Conservation (phyloP, 2,888 invertebrate species). For the Geotrupes spiniger region DNA sequence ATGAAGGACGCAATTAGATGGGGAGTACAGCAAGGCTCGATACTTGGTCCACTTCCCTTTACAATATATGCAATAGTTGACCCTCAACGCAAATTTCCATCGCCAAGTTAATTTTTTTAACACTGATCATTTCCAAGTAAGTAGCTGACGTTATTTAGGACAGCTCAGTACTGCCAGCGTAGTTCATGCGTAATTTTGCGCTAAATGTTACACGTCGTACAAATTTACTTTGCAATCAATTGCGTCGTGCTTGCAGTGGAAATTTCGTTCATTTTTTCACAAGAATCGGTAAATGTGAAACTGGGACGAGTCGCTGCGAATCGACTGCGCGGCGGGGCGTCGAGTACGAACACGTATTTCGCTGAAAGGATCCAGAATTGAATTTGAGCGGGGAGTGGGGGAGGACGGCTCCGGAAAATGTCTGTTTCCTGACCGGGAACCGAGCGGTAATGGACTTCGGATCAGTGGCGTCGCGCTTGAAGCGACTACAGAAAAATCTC, state of each 20-base stretch:
- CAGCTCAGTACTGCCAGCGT: too few relatives aligned
- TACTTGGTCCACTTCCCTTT: too few relatives aligned
- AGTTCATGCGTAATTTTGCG: too few relatives aligned
- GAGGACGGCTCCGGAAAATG: conserved; percentile 45
- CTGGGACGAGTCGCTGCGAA: conserved; percentile 20
- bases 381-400: conserved; percentile 37
- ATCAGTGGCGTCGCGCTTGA: conserved; percentile 21
- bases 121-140: too few relatives aligned
- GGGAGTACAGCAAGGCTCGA: too few relatives aligned
- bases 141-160: too few relatives aligned
- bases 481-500: neutral
- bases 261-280: neutral
- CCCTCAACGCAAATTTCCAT: too few relatives aligned
- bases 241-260: neutral
- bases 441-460: conserved; percentile 29
- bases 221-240: neutral
- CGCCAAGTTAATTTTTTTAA: too few relatives aligned
- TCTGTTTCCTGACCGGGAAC: conserved; percentile 37
- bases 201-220: too few relatives aligned
- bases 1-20: too few relatives aligned
- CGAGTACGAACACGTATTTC: conserved; percentile 37
- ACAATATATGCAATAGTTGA: too few relatives aligned
- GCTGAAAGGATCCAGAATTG: conserved; percentile 44
- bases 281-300: too few relatives aligned
- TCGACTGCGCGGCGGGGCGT: conserved; percentile 23